phyloP scores from a whole-genome alignment of 2,113 vertebrate species.

The Vulpes vulpes region DNA sequence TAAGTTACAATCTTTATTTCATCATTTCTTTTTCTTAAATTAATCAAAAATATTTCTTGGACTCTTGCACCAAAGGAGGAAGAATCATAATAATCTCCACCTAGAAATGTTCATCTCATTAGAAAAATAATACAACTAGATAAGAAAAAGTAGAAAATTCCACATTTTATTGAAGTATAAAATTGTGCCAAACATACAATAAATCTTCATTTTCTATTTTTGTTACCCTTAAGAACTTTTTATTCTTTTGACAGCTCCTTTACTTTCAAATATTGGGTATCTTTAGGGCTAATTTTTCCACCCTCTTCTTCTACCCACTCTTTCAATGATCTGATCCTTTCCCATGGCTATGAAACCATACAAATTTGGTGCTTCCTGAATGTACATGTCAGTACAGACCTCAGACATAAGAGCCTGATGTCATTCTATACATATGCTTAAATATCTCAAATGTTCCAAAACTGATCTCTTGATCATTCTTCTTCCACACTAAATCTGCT shows the following conservation, averaged over 20 bases:
- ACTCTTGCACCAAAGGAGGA: background rate
- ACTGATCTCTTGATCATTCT: background rate
- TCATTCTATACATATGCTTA: background rate
- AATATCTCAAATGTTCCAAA: background rate
- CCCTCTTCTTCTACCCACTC: background rate
- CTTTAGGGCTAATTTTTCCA: background rate
- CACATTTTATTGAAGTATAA: conserved; percentile 45
- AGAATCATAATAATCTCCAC: background rate
- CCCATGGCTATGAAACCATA: background rate
- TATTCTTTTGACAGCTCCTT: background rate
- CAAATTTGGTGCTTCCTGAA: background rate
- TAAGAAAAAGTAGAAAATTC: conserved; percentile 44
- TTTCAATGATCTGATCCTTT: background rate
- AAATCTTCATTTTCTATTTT: background rate
- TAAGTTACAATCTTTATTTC: conserved; percentile 50
- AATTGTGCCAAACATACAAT: conserved; percentile 6
- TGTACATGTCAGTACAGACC: background rate
- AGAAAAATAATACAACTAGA: conserved; percentile 26
- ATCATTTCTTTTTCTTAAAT: background rate
- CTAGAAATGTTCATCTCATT: conserved; percentile 39
- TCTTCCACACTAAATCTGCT: background rate
- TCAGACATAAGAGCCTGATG: background rate
- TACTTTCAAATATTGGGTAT: background rate
- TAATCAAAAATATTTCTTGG: conserved; percentile 37
- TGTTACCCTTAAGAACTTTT: background rate